Conservation (phyloP, 2,888 invertebrate species). For the Nudaria mundana region DNA sequence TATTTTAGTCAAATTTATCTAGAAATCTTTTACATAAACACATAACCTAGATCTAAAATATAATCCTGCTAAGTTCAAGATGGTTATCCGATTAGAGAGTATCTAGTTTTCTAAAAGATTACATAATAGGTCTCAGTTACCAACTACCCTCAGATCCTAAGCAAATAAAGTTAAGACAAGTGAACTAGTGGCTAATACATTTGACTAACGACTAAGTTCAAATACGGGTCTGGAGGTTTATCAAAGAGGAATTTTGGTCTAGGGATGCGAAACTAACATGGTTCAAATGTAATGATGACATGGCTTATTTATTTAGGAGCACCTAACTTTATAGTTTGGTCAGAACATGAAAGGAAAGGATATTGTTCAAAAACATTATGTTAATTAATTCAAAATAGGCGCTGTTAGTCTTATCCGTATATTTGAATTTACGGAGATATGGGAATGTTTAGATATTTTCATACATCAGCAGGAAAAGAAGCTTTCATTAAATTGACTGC, state of each 20-base stretch:
- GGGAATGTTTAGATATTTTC: too few species aligned
- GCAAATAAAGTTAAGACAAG: slow-evolving; percentile 1
- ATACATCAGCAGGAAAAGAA: too few species aligned
- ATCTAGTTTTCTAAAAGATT: too few species aligned
- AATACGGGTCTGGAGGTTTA: neutral
- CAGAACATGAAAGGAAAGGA: slow-evolving; percentile 14
- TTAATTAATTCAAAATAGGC: slow-evolving; percentile 21
- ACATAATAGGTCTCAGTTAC: neutral
- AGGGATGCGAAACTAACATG: slow-evolving; percentile 3
- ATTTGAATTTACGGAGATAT: too few species aligned
- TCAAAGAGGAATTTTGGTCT: neutral
- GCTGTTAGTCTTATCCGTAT: too few species aligned
- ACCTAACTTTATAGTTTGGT: slow-evolving; percentile 21
- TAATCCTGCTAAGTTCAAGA: too few species aligned
- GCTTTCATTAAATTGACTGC: too few species aligned
- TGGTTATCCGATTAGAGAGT: too few species aligned
- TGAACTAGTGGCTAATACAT: slow-evolving; percentile 1
- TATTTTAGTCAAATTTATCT: too few species aligned
- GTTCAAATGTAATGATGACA: slow-evolving; percentile 5
- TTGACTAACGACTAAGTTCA: neutral
- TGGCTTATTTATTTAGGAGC: slow-evolving; percentile 30
- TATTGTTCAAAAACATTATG: slow-evolving; percentile 24
- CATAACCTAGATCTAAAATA: too few species aligned
- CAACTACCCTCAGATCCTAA: neutral
- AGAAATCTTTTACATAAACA: too few species aligned